Evolutionary conservation across 2,888 invertebrate species (phyloP), one percentile per base, ranked within the genome.

Genomic region (Hypena proboscidalis): DNA sequence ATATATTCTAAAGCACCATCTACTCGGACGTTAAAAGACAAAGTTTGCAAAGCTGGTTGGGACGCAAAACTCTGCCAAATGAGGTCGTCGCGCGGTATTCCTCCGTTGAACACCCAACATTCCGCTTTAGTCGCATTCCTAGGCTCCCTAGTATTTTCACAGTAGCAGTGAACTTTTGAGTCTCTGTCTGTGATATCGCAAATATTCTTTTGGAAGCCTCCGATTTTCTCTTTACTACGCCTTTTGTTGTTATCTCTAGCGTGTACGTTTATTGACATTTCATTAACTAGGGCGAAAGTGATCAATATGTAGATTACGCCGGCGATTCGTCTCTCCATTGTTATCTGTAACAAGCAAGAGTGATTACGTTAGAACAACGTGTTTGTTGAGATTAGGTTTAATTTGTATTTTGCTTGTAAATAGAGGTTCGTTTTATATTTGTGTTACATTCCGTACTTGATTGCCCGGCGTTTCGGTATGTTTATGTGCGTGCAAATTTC

Each of bases 51-150:
- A 65, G 93, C 92, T 31, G 93, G 93, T 79, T 96, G 96, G 19
- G 95, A 94, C 11, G 92, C 91, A 80, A 96, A 95, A 70, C 94
- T 92, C 55, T 92, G 92, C 96, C 96, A 96, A 65, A 95, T 92
- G 51, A 93, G 92, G 74, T 95, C 94, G 61, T 94, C 94, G 45
- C 92, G 92, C 4, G 93, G 92, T 70, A 95, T 92, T 26, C 94
- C 94, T 23, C 92, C 92, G 60, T 93, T 93, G 82, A 95, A 94
- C 29, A 96, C 93, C 93, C 94, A 94, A 77, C 97, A 97, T 80
- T 95, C 95, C 30, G 95, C 95, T 63, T 94, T 94, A 26, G 94
- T 94, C 11, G 94, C 95, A 67, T 93, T 91, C 57, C 81, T 80
- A 21, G 83, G 83, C 43, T 90, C 85, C 40, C 90, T 87, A 30